Conservation (phyloP, 2,113 vertebrate genomes). For the Chloropsis hardwickii region DNA sequence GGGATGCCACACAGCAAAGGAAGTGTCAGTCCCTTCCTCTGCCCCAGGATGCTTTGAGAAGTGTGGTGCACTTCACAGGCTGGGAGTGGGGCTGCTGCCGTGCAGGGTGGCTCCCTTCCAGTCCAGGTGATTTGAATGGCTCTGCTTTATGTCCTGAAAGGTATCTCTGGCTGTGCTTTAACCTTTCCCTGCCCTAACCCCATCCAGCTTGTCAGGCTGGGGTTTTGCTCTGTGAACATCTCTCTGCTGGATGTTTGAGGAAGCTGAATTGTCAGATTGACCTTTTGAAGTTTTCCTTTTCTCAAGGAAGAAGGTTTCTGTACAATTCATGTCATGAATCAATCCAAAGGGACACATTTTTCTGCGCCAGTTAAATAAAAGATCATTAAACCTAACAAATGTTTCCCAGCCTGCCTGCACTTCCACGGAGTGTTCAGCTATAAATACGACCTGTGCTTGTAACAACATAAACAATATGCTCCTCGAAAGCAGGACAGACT, state of each 20-base stretch:
- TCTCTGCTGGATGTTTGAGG: background rate
- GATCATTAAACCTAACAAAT: conserved; percentile 43
- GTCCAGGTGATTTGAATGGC: background rate
- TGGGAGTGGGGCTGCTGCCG: background rate
- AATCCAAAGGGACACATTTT: conserved; percentile 24
- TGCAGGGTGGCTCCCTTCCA: background rate
- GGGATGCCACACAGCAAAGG: background rate
- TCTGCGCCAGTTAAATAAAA: conserved; percentile 22
- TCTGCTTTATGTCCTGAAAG: background rate
- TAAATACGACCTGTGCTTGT: conserved; percentile 36
- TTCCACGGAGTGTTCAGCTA: background rate
- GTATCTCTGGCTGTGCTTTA: background rate
- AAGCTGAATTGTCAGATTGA: conserved; percentile 22
- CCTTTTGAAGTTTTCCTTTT: conserved; percentile 7
- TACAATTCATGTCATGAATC: conserved; percentile 34
- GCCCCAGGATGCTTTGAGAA: background rate
- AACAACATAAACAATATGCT: conserved; percentile 6
- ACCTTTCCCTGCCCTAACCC: background rate
- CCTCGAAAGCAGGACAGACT: background rate
- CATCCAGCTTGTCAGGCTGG: background rate
- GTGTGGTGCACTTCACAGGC: background rate
- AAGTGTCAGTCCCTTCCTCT: background rate
- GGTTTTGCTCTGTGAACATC: background rate
- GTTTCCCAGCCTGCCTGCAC: conserved; percentile 23
- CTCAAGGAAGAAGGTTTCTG: conserved; percentile 8